Evolutionary conservation across 2,888 invertebrate genomes (phyloP).

Genomic region (Pristionchus exspectatus): DNA sequence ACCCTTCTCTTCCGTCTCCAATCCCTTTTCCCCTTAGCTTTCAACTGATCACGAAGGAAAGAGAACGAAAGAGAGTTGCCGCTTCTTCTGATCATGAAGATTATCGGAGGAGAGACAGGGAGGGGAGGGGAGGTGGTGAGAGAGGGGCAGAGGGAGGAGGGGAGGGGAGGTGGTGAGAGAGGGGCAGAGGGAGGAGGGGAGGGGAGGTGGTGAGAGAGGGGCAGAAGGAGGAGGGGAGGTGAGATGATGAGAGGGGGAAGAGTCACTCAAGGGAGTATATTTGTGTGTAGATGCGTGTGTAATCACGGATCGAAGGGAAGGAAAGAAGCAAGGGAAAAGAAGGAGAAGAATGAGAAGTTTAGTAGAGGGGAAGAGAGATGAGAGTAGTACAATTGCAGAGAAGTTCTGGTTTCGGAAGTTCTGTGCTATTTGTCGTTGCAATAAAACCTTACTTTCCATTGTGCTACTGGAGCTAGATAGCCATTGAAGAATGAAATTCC

Average conservation of each 20-base stretch:
- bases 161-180: slow-evolving; percentile 45
- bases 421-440: background rate
- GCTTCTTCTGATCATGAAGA: slow-evolving; percentile 23
- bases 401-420: background rate
- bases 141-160: slow-evolving; percentile 25
- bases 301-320: slow-evolving; percentile 34
- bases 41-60: background rate
- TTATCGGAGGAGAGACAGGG: slow-evolving; percentile 10
- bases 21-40: slow-evolving; percentile 16
- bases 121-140: background rate
- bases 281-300: slow-evolving; percentile 48
- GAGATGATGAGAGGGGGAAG: slow-evolving; percentile 39
- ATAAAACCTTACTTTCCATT: background rate
- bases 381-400: slow-evolving; percentile 18
- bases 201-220: slow-evolving; percentile 20
- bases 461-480: background rate
- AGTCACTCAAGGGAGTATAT: slow-evolving; percentile 42
- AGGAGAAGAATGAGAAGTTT: slow-evolving; percentile 24
- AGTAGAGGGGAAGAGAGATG: slow-evolving; percentile 22
- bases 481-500: too few species aligned
- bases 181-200: slow-evolving; percentile 6
- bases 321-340: slow-evolving; percentile 33
- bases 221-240: slow-evolving; percentile 31
- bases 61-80: slow-evolving; percentile 28
- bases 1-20: background rate